phyloP scores from a whole-genome alignment of 2,797 vertebrate species.

The Urophycis tenuis region DNA sequence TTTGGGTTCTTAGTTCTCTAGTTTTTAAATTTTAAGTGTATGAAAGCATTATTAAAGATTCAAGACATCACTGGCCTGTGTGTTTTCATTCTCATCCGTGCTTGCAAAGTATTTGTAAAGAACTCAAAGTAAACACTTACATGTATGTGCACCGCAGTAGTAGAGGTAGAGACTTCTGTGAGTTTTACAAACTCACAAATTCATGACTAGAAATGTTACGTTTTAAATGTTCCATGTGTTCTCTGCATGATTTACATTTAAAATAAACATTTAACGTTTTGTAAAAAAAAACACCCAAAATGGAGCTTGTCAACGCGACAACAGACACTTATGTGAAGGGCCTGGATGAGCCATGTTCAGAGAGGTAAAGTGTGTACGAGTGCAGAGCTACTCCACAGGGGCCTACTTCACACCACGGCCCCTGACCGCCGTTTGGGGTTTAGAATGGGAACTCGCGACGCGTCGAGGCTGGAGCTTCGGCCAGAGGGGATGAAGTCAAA shows the following conservation, averaged over 20 bases:
- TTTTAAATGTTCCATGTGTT: background rate
- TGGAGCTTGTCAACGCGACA: too few species aligned
- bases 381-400: too few species aligned
- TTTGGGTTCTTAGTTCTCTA: conserved; percentile 58
- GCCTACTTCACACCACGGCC: too few species aligned
- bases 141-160: background rate
- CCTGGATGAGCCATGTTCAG: too few species aligned
- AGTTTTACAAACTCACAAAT: too few species aligned
- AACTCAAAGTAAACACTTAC: background rate
- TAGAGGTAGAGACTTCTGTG: too few species aligned
- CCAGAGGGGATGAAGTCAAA: background rate
- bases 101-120: conserved; percentile 12
- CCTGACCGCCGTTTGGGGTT: too few species aligned
- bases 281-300: conserved; percentile 7
- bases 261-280: conserved; percentile 10
- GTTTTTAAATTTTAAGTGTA: conserved; percentile 54
- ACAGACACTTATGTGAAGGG: too few species aligned
- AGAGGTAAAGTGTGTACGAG: too few species aligned
- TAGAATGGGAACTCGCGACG: background rate
- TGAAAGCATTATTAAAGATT: conserved; percentile 63
- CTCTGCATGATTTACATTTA: background rate
- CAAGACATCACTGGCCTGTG: conserved; percentile 44
- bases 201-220: background rate
- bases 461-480: background rate
- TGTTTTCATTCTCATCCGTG: conserved; percentile 32